phyloP scores from a whole-genome alignment of 2,888 invertebrate species.

The Sicus ferrugineus region DNA sequence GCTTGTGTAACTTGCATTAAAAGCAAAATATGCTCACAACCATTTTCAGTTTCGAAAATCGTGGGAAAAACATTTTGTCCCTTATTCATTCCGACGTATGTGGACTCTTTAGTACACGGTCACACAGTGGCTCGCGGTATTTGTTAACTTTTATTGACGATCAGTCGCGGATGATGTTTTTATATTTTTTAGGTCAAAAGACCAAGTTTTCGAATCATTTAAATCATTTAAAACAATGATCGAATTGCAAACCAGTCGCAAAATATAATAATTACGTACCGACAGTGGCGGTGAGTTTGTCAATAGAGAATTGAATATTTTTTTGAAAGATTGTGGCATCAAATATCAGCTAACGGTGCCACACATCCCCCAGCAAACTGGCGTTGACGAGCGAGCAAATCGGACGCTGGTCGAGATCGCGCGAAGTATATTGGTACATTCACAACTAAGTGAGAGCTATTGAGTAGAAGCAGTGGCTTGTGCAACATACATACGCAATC shows the following conservation, averaged over 20 bases:
- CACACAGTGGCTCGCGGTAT: slow-evolving; percentile 39
- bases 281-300: slow-evolving; percentile 35
- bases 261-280: slow-evolving; percentile 16
- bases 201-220: slow-evolving; percentile 27
- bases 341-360: slow-evolving; percentile 29
- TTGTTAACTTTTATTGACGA: slow-evolving; percentile 43
- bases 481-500: slow-evolving; percentile 15
- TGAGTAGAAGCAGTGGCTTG: slow-evolving; percentile 26
- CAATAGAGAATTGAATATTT: slow-evolving; percentile 8
- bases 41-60: slow-evolving; percentile 34
- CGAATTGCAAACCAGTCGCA: slow-evolving; percentile 1
- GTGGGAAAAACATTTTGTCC: slow-evolving; percentile 27
- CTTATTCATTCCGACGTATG: slow-evolving; percentile 37
- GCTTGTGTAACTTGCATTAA: slow-evolving; percentile 32
- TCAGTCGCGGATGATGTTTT: slow-evolving; percentile 35
- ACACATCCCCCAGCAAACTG: slow-evolving; percentile 36
- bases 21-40: slow-evolving; percentile 28
- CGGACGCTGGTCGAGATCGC: slow-evolving; percentile 37
- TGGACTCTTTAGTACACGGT: slow-evolving; percentile 29
- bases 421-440: slow-evolving; percentile 28
- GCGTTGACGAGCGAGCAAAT: slow-evolving; percentile 35
- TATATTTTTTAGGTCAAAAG: slow-evolving; percentile 38
- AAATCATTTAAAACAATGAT: slow-evolving; percentile 4
- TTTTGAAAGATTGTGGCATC: slow-evolving; percentile 25
- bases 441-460: slow-evolving; percentile 15